Conservation (phyloP, 2,113 vertebrate genomes). For the Dasyornis broadbenti region DNA sequence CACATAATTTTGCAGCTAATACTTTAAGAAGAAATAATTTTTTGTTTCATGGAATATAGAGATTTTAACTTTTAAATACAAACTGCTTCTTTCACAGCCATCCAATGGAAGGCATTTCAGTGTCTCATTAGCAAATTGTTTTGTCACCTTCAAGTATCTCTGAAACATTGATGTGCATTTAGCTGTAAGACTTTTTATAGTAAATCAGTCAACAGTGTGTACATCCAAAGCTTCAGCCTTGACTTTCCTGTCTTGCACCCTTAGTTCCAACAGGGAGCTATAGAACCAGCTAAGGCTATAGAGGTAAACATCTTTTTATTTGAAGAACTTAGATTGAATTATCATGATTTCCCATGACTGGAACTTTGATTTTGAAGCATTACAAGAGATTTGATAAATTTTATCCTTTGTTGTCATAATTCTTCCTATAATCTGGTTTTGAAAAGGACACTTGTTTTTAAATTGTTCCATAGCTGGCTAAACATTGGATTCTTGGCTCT, state of each 20-base stretch:
- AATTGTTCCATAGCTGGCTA: background rate
- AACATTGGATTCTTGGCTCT: background rate
- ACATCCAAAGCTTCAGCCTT: background rate
- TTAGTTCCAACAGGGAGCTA: background rate
- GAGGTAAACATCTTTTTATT: background rate
- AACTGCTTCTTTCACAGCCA: background rate
- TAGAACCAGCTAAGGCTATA: background rate
- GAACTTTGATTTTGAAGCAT: background rate
- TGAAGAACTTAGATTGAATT: background rate
- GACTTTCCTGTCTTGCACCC: background rate
- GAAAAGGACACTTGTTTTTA: background rate
- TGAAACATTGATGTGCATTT: rapidly evolving
- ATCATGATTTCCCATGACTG: background rate
- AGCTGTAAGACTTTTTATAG: background rate
- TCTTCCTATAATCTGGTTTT: background rate
- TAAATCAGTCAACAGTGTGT: rapidly evolving
- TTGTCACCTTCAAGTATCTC: background rate
- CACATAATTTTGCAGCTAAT: background rate
- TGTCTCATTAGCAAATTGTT: background rate
- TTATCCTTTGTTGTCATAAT: background rate
- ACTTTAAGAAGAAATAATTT: background rate
- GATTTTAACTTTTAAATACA: background rate
- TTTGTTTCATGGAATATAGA: background rate
- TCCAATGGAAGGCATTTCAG: background rate
- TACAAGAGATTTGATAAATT: background rate